phyloP scores from a whole-genome alignment of 2,888 invertebrate genomes.

The Platerodrilus igneus region DNA sequence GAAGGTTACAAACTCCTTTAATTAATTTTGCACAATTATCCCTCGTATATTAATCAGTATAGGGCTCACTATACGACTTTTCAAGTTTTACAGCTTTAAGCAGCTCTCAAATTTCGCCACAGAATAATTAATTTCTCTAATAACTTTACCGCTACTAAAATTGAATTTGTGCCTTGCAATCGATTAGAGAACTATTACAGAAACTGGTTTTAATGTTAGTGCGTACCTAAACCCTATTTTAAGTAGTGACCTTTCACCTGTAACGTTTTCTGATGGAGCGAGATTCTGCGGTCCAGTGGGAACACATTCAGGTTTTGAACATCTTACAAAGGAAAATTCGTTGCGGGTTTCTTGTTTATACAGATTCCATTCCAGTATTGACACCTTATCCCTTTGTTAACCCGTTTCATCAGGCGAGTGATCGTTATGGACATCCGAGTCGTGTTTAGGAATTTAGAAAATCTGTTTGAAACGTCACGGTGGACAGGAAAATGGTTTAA shows the following conservation, averaged over 20 bases:
- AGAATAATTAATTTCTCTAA: conserved; percentile 25
- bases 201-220: too few relatives aligned
- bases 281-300: conserved; percentile 27
- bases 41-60: conserved; percentile 49
- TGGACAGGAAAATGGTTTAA: too few relatives aligned
- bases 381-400: conserved; percentile 18
- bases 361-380: too few relatives aligned
- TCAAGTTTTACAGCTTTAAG: conserved; percentile 24
- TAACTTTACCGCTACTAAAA: conserved; percentile 19
- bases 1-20: conserved; percentile 50
- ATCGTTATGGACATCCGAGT: too few relatives aligned
- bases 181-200: too few relatives aligned
- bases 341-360: not conserved
- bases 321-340: not conserved
- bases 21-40: conserved; percentile 50
- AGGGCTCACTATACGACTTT: conserved; percentile 24
- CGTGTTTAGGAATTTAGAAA: too few relatives aligned
- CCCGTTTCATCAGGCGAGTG: too few relatives aligned
- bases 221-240: too few relatives aligned
- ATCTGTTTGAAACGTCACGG: too few relatives aligned
- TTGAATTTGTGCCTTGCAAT: conserved; percentile 12
- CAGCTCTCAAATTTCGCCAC: conserved; percentile 22
- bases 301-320: conserved; percentile 20
- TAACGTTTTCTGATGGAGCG: conserved; percentile 18
- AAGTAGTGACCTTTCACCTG: conserved; percentile 10